Evolutionary conservation across 2,888 invertebrate species (phyloP), one percentile per base, ranked within the genome.

Genomic region (Clepsis dumicolana): DNA sequence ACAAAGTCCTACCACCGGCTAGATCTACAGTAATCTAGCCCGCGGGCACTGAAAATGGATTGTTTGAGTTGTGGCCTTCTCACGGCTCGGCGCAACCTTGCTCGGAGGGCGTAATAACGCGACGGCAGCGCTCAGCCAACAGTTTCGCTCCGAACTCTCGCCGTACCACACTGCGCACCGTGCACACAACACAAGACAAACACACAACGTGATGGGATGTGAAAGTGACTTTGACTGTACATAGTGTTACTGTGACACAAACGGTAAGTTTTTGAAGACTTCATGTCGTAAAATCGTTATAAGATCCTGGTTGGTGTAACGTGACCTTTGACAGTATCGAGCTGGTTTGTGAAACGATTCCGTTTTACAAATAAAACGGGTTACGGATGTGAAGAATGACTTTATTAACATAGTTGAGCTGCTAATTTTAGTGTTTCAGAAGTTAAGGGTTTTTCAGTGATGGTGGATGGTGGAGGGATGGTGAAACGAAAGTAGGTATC

Each of bases 101-200:
- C 5, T 18, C 64, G 29, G 68, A 59, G 68, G 68, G 68, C 68
- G 68, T 63, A 50, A 24, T 64, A 64, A 18, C 16, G 64, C 63
- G 63, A 59, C 68, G 12, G 25, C 32, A 64, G 68, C 68, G 52
- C 68, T 50, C 63, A 25, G 25, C 38, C 8, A 64, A 41, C 68
- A 68, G 68, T 68, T 52, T 64, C n/a, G 21, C 59, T 18, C 16
- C 50, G 29, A 24, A 16, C 63, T 18, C 52, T 12, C n/a, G 44
- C 52, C 29, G 14, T 18, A 29, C 38, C 48, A 32, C 56, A 59
- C 63, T 29, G 25, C 18, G 18, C 44, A 21, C 41, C 14, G 24
- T n/a, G 4, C 29, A 54, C 32, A 18, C 54, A 50, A 48, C 32
- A 50, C 48, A 50, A 59, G 38, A 32, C 18, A 65, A 52, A 52